Base-by-base conservation (phyloP, 23 tunicate species). In the Corella eumyota region DNA sequence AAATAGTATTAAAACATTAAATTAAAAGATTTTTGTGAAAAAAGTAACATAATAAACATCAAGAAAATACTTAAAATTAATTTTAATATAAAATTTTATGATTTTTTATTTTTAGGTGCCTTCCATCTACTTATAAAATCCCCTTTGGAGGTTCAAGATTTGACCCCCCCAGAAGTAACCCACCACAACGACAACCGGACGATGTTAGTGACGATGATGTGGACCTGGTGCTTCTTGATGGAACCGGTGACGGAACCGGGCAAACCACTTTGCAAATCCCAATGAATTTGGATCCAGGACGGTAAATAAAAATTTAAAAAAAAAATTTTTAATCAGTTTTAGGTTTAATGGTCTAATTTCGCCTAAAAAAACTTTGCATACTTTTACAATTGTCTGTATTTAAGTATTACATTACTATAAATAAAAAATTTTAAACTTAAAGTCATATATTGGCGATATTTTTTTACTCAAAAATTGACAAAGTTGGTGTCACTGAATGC, bases 261-360 rank as follows among this genome's bases (percentile, higher is more conserved):
- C 28, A 26, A 17, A 33, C 59, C 25, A 67, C 81, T 3, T 31
- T 83, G 28, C 66, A 60, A 35, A 74, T 83, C 20, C 53, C 67
- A 21, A 83, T 74, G 92, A 52, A 74, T 61, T 51, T 83, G 6
- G 38, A 49, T 17, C 81, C 81, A 15, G 92, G 92, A 52, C 44
- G 81, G 92, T 74, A 36, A 45, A 50, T 50, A 13, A 21, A 6
- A 11, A n/a, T n/a, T n/a, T n/a, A n/a, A 19, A 6, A 56, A 21
- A 25, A 61, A 1, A 56, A 22, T 13, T 24, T 67, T 2, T 23
- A 40, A 40, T 40, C 15, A 40, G 15, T 11, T 40, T 11, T 40
- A 40, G 26, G 34, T 47, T n/a, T 46, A n/a, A n/a, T n/a, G n/a
- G n/a, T n/a, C n/a, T n/a, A n/a, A n/a, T n/a, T n/a, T n/a, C n/a